Evolutionary conservation across 1,140 invertebrate genomes (phyloP).

Genomic region (Zophobas morio): DNA sequence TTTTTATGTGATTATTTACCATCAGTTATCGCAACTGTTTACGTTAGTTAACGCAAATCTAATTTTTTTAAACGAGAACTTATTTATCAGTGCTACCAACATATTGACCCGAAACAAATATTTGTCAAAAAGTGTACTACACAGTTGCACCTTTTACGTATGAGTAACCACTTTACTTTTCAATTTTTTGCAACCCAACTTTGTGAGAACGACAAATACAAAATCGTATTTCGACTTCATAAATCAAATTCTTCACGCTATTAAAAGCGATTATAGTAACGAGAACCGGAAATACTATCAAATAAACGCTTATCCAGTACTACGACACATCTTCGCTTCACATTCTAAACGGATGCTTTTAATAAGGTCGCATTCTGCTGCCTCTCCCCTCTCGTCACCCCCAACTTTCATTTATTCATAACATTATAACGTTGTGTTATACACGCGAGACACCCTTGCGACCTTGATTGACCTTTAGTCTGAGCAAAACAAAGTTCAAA

Average conservation of each 20-base stretch:
- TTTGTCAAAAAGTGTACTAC: neutral
- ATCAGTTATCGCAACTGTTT: too few species aligned
- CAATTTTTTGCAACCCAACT: too few species aligned
- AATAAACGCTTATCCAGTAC: conserved; percentile 1
- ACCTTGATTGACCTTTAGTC: neutral
- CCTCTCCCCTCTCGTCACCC: too few species aligned
- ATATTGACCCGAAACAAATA: conserved; percentile 2
- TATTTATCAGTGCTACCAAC: neutral
- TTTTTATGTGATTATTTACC: too few species aligned
- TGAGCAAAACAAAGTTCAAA: neutral
- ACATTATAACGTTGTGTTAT: neutral
- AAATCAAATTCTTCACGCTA: neutral
- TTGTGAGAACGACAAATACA: too few species aligned
- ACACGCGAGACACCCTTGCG: neutral
- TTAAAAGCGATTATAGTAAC: conserved; percentile 5
- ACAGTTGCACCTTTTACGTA: too few species aligned
- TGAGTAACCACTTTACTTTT: too few species aligned
- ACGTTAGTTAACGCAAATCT: too few species aligned
- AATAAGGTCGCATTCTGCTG: neutral
- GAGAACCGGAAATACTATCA: conserved; percentile 29
- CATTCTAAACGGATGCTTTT: conserved; percentile 21
- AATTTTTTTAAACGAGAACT: too few species aligned
- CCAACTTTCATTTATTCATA: neutral
- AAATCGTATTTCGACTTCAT: too few species aligned
- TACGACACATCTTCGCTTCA: conserved; percentile 8